Conservation (phyloP, 2,797 vertebrate genomes). For the Simalia tracyae region DNA sequence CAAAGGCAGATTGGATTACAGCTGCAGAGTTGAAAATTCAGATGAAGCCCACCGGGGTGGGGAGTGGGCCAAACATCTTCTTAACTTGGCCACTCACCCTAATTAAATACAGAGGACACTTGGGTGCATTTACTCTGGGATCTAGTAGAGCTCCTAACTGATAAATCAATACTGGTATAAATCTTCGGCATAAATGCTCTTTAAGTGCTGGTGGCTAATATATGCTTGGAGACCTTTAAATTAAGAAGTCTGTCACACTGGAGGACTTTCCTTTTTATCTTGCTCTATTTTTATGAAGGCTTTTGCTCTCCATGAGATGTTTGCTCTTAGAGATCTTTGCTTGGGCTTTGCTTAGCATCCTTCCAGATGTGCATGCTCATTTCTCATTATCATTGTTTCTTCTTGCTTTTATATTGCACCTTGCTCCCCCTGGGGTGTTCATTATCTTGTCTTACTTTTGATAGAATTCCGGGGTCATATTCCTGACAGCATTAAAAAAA, state of each 20-base stretch:
- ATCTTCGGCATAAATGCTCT: not conserved
- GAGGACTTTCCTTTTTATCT: not conserved
- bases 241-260: not conserved
- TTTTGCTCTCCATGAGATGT: not conserved
- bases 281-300: not conserved
- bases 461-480: not conserved
- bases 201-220: not conserved
- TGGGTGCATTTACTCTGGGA: slow-evolving; percentile 25
- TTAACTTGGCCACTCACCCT: slow-evolving; percentile 21
- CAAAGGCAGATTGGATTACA: not conserved
- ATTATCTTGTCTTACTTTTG: not conserved
- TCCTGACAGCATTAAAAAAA: not conserved
- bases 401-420: not conserved
- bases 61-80: too few species aligned
- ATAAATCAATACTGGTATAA: slow-evolving; percentile 34
- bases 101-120: slow-evolving; percentile 27
- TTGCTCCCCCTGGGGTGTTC: not conserved
- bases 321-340: not conserved
- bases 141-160: slow-evolving; percentile 33
- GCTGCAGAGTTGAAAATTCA: not conserved
- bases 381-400: not conserved
- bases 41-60: not conserved
- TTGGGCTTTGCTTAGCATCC: not conserved
- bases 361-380: not conserved
- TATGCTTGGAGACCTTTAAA: slow-evolving; percentile 34